Percentiles rank a stretch among this genome's conserved stretches.
These are phyloP conservation scores for Cosmopolites sordidus DNA, from an alignment of 2,888 invertebrate genomes.

Conservation along the genomic window DNA sequence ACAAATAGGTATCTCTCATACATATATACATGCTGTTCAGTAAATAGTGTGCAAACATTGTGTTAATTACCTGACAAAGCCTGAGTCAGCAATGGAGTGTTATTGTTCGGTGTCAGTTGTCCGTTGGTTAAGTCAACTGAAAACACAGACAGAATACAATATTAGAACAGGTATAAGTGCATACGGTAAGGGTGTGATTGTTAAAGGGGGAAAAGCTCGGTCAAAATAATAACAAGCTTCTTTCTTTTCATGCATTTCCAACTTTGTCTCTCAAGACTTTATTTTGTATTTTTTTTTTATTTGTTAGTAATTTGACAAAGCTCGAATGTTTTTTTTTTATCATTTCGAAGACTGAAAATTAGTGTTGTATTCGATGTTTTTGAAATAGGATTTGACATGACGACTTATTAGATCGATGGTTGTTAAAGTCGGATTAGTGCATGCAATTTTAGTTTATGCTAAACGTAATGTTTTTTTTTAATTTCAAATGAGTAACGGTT, in stretches of 20 bases:
- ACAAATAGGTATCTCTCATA: too few relatives aligned
- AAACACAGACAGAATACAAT: constrained; percentile 46
- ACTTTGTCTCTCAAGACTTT: neutral
- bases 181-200: constrained; percentile 14
- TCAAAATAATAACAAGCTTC: constrained; percentile 1
- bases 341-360: neutral
- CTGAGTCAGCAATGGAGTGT: constrained; percentile 92
- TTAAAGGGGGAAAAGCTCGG: neutral
- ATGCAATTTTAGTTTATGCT: constrained; percentile 19
- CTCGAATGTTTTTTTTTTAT: neutral
- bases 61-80: constrained; percentile 82
- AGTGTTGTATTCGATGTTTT: neutral
- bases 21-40: constrained; percentile 5
- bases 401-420: neutral
- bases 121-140: constrained; percentile 92
- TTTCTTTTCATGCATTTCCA: neutral
- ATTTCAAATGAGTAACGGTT: too few relatives aligned
- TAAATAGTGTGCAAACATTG: constrained; percentile 15
- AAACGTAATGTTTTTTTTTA: neutral
- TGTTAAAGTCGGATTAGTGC: constrained; percentile 5
- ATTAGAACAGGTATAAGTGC: constrained; percentile 39
- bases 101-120: constrained; percentile 94
- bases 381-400: constrained; percentile 16
- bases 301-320: neutral
- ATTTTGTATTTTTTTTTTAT: neutral